Evolutionary conservation across 2,113 vertebrate species (phyloP), one percentile per base, ranked within the genome.

Genomic region (Thamnophis sirtalis): DNA sequence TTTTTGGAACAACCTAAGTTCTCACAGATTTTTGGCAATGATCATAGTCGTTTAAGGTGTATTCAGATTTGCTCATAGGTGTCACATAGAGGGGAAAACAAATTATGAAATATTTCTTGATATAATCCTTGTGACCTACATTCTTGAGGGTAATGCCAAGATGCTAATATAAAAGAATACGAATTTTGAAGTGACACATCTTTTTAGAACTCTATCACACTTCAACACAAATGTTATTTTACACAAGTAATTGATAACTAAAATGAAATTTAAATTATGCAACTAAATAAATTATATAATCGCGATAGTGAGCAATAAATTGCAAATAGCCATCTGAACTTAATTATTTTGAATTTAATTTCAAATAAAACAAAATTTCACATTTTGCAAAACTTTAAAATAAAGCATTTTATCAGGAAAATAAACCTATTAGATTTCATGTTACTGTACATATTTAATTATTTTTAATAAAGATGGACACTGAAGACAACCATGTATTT

Each of bases 341-440:
- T n/a, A 87, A 73, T n/a, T 17, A 85, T 94, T 91, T 87, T 5
- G 17, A 92, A 93, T 93, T 89, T 93, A 7, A 88, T 55, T 68
- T 53, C 13, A 55, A 86, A 73, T 86, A 2, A 84, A 9, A 91
- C 89, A 2, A 21, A 0, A 60, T 93, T 93, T 85, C 91, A 60
- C 91, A 87, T 10, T 91, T 49, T 53, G 26, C 2, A 9, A 92
- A 21, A n/a, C 80, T 90, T 33, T n/a, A 60, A 9, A 28, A n/a
- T 91, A 89, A 26, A 51, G 88, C 60, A 91, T 87, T 85, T 43
- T 91, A 51, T 38, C 6, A 90, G 91, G 33, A 87, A 43, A 90
- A 49, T 11, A 89, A 86, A 92, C 84, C 88, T 48, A 48, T 49
- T 86, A 13, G 8, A 50, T 92, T 15, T 90, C n/a, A 68, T 11